Evolutionary conservation across 1,140 invertebrate species (phyloP).

Genomic region (Ceratitis capitata): DNA sequence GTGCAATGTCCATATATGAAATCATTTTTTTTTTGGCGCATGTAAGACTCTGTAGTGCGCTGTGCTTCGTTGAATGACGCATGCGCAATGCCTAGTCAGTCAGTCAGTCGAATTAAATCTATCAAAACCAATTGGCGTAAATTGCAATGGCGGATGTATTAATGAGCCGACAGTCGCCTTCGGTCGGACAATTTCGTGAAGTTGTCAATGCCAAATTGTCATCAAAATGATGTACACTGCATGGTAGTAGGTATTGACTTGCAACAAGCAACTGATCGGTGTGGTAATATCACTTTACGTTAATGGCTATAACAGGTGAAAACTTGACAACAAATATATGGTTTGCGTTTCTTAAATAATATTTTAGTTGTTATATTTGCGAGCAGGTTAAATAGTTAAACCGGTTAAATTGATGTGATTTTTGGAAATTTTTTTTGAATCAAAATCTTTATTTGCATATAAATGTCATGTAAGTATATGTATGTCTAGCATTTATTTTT

Average conservation of each 20-base stretch:
- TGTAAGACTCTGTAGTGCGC: not conserved
- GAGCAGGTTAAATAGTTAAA: too few species aligned
- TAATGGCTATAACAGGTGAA: not conserved
- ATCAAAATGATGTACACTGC: not conserved
- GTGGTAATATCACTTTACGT: not conserved
- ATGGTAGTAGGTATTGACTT: not conserved
- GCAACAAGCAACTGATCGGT: not conserved
- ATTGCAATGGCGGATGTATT: not conserved
- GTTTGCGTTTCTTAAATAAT: too few species aligned
- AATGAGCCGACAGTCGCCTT: not conserved
- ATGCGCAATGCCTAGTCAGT: not conserved
- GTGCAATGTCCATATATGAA: not conserved
- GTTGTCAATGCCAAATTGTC: conserved; percentile 22
- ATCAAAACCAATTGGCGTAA: not conserved
- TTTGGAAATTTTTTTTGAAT: not conserved
- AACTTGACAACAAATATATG: too few species aligned
- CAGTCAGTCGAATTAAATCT: too few species aligned
- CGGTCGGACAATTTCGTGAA: not conserved
- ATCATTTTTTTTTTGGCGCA: too few species aligned
- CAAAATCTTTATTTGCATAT: too few species aligned
- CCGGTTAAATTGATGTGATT: not conserved
- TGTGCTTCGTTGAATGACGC: too few species aligned
- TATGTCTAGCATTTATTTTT: too few species aligned
- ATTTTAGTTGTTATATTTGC: not conserved
- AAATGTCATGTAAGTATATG: too few species aligned